Percentiles rank a stretch among this genome's conserved stretches.
Evolutionary conservation across 2,797 vertebrate genomes (phyloP).

Genomic region (Triplophysa yarkandensis): DNA sequence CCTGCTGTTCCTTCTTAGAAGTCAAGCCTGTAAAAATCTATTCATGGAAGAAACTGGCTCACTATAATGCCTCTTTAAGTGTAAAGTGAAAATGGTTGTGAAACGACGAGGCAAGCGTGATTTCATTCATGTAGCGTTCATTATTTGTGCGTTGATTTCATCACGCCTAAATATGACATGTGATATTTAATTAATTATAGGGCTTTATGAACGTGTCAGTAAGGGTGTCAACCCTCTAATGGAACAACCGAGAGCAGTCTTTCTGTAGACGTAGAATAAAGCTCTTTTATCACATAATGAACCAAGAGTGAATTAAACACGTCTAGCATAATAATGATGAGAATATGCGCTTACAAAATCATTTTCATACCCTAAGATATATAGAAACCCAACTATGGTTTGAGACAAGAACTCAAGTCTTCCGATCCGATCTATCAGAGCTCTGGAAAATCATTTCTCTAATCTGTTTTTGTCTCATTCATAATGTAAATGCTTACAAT

Average conservation of each 20-base stretch:
- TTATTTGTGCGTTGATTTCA: background rate
- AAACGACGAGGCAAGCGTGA: background rate
- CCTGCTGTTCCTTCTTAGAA: background rate
- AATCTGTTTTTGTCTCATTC: too few relatives aligned
- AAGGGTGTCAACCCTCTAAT: background rate
- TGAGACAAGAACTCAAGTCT: background rate
- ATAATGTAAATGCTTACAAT: too few relatives aligned
- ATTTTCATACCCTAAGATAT: background rate
- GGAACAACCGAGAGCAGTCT: background rate
- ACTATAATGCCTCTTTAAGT: background rate
- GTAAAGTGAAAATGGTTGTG: background rate
- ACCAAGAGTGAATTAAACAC: background rate
- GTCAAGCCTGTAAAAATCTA: background rate
- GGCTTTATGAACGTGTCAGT: background rate
- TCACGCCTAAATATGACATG: too few relatives aligned
- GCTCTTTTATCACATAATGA: slow-evolving; percentile 8
- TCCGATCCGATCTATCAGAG: too few relatives aligned
- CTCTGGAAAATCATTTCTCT: too few relatives aligned
- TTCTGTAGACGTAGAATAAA: background rate
- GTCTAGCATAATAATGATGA: background rate
- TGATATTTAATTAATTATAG: slow-evolving; percentile 11
- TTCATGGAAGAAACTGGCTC: background rate
- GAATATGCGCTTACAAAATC: background rate
- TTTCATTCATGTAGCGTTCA: background rate
- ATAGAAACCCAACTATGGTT: background rate